Evolutionary conservation across 1,140 invertebrate species (phyloP).

Genomic region (Macrobrachium nipponense): DNA sequence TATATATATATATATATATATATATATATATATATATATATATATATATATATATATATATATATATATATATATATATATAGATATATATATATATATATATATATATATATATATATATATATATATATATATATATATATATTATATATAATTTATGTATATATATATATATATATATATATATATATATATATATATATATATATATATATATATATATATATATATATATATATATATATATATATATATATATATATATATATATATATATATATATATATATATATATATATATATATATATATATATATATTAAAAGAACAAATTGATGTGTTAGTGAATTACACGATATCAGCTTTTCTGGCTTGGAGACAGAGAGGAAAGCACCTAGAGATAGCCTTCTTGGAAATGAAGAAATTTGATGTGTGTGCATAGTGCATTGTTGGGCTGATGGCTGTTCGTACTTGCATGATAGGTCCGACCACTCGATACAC

Average conservation of each 20-base stretch:
- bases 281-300: constrained; percentile 28
- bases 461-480: no score
- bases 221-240: constrained; percentile 25
- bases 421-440: no score
- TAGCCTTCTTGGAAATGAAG: no score
- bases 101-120: constrained; percentile 28
- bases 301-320: constrained; percentile 22
- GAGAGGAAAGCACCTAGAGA: no score
- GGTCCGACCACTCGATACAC: no score
- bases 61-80: constrained; percentile 20
- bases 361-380: no score
- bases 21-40: background rate
- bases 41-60: no score
- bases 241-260: constrained; percentile 28
- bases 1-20: constrained; percentile 32
- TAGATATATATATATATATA: constrained; percentile 25
- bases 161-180: constrained; percentile 13
- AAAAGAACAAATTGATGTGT: no score
- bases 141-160: constrained; percentile 25
- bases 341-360: no score
- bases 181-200: constrained; percentile 25
- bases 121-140: constrained; percentile 28
- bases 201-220: constrained; percentile 25
- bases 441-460: no score
- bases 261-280: constrained; percentile 28